Conservation (phyloP, 2,888 invertebrate species). For the Apeira syringaria region DNA sequence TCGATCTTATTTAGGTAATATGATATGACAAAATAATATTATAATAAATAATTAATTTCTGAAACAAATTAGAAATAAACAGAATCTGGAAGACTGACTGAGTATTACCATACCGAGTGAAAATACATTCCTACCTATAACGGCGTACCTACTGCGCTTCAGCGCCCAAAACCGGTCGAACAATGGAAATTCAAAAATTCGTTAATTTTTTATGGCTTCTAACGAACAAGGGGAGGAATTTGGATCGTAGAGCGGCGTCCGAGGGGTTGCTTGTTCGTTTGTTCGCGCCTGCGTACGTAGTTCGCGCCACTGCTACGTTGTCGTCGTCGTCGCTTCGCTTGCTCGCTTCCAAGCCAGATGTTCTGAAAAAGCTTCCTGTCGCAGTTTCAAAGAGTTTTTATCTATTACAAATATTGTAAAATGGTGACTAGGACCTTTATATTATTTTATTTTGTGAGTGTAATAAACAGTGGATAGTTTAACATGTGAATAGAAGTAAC, state of each 20-base stretch:
- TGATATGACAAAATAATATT: too few species aligned
- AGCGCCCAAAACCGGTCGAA: conserved; percentile 66
- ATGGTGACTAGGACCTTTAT: conserved; percentile 71
- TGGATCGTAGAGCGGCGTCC: conserved; percentile 55
- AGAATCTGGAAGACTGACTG: too few species aligned
- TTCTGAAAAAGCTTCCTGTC: conserved; percentile 82
- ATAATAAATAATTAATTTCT: too few species aligned
- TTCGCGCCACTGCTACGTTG: conserved; percentile 83
- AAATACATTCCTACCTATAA: background rate
- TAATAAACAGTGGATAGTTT: conserved; percentile 65
- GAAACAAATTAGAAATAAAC: too few species aligned
- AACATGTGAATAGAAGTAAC: conserved; percentile 67
- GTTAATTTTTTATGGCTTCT: conserved; percentile 81
- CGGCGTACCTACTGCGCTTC: conserved; percentile 13
- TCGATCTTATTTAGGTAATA: too few species aligned
- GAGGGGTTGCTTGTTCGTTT: conserved; percentile 75
- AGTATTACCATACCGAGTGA: background rate
- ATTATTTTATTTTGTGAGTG: conserved; percentile 65
- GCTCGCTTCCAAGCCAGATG: conserved; percentile 78
- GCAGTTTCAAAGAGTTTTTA: conserved; percentile 69
- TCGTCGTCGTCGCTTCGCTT: conserved; percentile 44
- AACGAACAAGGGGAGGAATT: conserved; percentile 71
- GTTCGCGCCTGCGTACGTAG: conserved; percentile 81
- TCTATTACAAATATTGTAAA: conserved; percentile 64
- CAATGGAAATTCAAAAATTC: conserved; percentile 76